A percentile compares a stretch with the other conserved stretches of the same genome.
Conservation (phyloP, 2,888 invertebrate genomes). For the Lasioglossum leucozonium region DNA sequence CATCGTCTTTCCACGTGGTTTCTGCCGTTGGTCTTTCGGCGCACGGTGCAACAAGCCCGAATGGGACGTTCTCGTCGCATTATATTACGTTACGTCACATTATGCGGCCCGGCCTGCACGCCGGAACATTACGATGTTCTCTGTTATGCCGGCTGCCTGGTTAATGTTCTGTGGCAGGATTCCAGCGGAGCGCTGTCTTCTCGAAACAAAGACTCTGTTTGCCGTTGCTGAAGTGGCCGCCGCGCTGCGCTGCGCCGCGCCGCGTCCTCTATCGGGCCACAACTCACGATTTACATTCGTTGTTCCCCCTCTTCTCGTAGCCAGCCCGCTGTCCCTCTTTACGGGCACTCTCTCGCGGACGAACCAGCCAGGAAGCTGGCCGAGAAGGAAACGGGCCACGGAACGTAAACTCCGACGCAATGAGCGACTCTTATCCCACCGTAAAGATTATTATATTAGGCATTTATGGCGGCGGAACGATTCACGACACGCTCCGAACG, state of each 20-base stretch:
- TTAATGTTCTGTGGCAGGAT: conserved; percentile 78
- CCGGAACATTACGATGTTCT: conserved; percentile 71
- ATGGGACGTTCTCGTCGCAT: conserved; percentile 63
- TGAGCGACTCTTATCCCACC: conserved; percentile 12
- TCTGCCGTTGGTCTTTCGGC: conserved; percentile 57
- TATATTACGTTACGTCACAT: conserved; percentile 70
- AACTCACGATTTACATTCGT: conserved; percentile 57
- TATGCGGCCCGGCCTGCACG: conserved; percentile 61
- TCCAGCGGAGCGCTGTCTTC: conserved; percentile 69
- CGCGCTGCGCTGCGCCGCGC: neutral
- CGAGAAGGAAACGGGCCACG: conserved; percentile 26
- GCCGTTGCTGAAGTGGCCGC: conserved; percentile 51
- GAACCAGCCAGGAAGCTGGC: conserved; percentile 37
- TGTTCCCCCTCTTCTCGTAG: conserved; percentile 19
- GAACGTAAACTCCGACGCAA: conserved; percentile 37
- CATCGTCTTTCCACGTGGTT: conserved; percentile 60
- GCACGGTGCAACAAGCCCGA: conserved; percentile 55
- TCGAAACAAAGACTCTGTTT: conserved; percentile 73
- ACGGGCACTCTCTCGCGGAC: neutral
- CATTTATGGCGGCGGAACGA: conserved; percentile 14
- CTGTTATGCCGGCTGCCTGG: conserved; percentile 74
- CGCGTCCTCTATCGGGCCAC: conserved; percentile 54
- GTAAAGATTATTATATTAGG: conserved; percentile 52
- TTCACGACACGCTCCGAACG: conserved; percentile 32
- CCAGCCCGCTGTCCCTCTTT: neutral